These are phyloP conservation scores for Sphenopsis melanotis DNA, from an alignment of 2,797 vertebrate species.

Conservation along the genomic window DNA sequence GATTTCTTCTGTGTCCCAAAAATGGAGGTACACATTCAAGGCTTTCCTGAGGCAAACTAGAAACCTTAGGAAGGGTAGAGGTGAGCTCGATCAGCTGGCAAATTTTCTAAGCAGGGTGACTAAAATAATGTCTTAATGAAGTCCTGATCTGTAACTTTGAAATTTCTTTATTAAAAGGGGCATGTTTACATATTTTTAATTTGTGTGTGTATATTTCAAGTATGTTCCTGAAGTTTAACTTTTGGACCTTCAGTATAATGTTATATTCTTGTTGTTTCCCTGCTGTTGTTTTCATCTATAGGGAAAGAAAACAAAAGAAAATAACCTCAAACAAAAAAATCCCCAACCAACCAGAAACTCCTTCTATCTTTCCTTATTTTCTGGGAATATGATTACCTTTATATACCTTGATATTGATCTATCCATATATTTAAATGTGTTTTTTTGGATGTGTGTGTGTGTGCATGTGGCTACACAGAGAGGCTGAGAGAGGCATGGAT, in stretches of 20 bases:
- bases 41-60: neutral
- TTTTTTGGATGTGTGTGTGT: neutral
- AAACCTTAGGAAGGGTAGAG: neutral
- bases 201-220: neutral
- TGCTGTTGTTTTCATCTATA: neutral
- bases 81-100: neutral
- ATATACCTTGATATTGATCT: neutral
- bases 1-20: neutral
- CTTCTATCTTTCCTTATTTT: neutral
- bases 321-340: neutral
- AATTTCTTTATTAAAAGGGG: neutral
- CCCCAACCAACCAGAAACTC: neutral
- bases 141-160: neutral
- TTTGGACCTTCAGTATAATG: neutral
- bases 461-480: neutral
- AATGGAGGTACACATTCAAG: neutral
- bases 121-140: neutral
- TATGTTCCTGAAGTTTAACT: neutral
- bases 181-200: neutral
- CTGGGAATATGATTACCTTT: neutral
- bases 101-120: neutral
- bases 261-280: neutral
- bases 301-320: neutral
- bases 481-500: neutral
- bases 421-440: neutral